These are phyloP conservation scores for Drosophila mimica DNA, from an alignment of 2,888 invertebrate species.

Conservation along the genomic window DNA sequence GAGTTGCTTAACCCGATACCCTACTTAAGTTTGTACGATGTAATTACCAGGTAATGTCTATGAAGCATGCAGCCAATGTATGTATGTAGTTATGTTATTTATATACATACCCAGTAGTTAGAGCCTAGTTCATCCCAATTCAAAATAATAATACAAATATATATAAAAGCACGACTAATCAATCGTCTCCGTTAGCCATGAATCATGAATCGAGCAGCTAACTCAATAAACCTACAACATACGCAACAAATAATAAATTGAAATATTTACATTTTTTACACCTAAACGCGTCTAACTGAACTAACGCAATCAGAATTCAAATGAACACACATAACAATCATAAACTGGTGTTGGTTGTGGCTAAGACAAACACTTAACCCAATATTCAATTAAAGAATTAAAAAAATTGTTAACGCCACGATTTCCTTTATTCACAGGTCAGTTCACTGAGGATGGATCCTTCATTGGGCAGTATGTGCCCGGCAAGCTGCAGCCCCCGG, in stretches of 20 bases:
- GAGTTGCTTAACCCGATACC: slow-evolving; percentile 35
- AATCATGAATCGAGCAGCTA: not conserved
- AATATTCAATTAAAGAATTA: not conserved
- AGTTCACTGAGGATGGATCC: slow-evolving; percentile 98
- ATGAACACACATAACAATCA: not conserved
- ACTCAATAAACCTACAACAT: slow-evolving; percentile 1
- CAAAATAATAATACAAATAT: not conserved
- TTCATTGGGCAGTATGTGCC: slow-evolving; percentile 99
- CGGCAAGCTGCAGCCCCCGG: slow-evolving; percentile 89
- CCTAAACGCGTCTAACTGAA: slow-evolving; percentile 21
- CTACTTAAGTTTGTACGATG: slow-evolving; percentile 8
- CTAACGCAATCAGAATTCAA: slow-evolving; percentile 14
- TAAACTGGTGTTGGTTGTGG: slow-evolving; percentile 51
- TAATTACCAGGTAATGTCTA: slow-evolving; percentile 43
- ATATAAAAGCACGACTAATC: slow-evolving; percentile 14
- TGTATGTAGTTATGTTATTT: slow-evolving; percentile 13
- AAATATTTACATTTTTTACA: not conserved
- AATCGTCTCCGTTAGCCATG: not conserved
- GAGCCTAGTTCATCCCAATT: slow-evolving; percentile 4
- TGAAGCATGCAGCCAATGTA: slow-evolving; percentile 31
- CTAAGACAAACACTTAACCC: slow-evolving; percentile 16
- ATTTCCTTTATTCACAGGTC: slow-evolving; percentile 84
- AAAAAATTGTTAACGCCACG: slow-evolving; percentile 1
- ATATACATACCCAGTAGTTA: slow-evolving; percentile 18
- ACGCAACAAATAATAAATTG: not conserved